Evolutionary conservation across 2,888 invertebrate genomes (phyloP).

Genomic region (Steinernema scapterisci): DNA sequence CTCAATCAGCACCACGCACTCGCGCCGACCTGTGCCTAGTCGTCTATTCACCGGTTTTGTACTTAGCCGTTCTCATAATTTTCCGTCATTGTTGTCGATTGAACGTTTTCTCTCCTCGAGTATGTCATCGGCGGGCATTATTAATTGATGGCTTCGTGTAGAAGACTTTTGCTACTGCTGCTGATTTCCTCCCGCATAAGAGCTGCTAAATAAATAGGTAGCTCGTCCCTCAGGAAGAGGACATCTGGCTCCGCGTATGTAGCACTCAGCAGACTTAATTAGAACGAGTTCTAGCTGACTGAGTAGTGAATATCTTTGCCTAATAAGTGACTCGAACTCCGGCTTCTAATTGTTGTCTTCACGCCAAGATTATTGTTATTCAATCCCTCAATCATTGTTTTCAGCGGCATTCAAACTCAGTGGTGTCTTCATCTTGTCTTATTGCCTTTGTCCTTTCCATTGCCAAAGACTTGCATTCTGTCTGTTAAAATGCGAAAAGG

Average conservation of each 20-base stretch:
- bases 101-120: neutral
- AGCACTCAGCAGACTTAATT: conserved; percentile 8
- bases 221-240: neutral
- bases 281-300: neutral
- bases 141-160: conserved; percentile 24
- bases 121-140: neutral
- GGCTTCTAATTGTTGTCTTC: conserved; percentile 5
- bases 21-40: neutral
- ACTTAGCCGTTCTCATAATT: no score
- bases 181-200: conserved; percentile 27
- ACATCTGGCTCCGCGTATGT: neutral
- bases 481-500: conserved; percentile 9
- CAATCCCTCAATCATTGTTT: neutral
- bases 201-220: conserved; percentile 30
- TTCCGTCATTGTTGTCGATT: no score
- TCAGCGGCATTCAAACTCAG: neutral
- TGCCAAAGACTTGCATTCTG: no score
- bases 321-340: neutral
- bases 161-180: conserved; percentile 15
- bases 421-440: neutral
- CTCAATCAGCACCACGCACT: neutral
- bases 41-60: neutral
- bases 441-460: no score
- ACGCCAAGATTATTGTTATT: conserved; percentile 4
- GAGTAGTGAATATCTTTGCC: neutral